These are phyloP conservation scores for Arothron firmamentum DNA, from an alignment of 2,113 vertebrate genomes.

Conservation along the genomic window DNA sequence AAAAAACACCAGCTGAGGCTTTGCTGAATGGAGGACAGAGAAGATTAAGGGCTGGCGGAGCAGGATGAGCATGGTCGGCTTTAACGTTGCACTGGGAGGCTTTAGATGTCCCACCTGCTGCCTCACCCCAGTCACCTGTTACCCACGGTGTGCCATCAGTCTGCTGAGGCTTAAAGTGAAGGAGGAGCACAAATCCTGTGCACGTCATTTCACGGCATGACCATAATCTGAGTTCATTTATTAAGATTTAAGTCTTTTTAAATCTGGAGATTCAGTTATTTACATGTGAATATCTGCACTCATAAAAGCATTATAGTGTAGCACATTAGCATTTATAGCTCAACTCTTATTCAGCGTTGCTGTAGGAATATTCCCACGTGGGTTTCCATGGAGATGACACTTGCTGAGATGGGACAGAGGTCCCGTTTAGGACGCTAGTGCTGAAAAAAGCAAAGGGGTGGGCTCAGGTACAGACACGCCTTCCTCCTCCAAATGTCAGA, in stretches of 20 bases:
- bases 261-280: neutral
- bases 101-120: constrained; percentile 45
- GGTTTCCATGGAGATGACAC: neutral
- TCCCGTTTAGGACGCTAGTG: constrained; percentile 6
- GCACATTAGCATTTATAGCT: neutral
- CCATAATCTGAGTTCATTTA: neutral
- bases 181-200: neutral
- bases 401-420: neutral
- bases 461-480: constrained; percentile 14
- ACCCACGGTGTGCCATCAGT: constrained; percentile 1
- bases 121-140: constrained; percentile 23
- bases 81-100: constrained; percentile 29
- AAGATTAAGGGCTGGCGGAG: constrained; percentile 57
- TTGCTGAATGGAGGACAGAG: constrained; percentile 31
- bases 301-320: neutral
- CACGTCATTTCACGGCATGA: too few relatives aligned
- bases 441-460: constrained; percentile 11
- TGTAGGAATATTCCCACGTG: neutral
- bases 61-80: neutral
- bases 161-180: constrained; percentile 21
- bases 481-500: constrained; percentile 30
- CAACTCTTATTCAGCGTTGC: neutral
- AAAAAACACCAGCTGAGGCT: constrained; percentile 13
- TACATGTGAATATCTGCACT: neutral
- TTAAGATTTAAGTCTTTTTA: neutral